A percentile compares a stretch with the other conserved stretches of the same genome.
Conservation (phyloP, 2,113 vertebrate genomes). For the Uropsilus gracilis region DNA sequence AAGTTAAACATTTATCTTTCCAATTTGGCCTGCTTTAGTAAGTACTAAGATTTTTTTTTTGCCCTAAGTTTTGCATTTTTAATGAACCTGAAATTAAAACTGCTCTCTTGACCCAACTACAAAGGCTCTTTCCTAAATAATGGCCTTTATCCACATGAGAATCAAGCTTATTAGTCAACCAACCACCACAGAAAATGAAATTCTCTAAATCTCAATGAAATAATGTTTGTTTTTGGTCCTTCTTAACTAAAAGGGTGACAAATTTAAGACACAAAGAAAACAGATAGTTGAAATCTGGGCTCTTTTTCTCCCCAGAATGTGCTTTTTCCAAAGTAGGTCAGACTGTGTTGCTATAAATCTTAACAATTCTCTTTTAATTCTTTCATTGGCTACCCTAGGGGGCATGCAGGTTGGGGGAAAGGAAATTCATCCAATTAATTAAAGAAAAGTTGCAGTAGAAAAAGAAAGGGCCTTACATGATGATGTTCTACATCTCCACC, state of each 20-base stretch:
- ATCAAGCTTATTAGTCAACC: conserved; percentile 50
- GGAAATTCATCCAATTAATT: conserved; percentile 51
- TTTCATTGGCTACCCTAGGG: conserved; percentile 20
- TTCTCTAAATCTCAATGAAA: conserved; percentile 46
- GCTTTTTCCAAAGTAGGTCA: conserved; percentile 75
- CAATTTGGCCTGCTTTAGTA: conserved; percentile 23
- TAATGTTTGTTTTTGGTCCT: conserved; percentile 51
- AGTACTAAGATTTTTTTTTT: conserved; percentile 63
- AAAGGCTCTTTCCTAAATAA: conserved; percentile 43
- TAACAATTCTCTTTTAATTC: conserved; percentile 71
- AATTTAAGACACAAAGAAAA: conserved; percentile 70
- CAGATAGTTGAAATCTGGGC: conserved; percentile 60
- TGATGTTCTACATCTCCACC: neutral
- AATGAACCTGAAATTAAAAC: conserved; percentile 60
- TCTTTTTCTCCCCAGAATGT: conserved; percentile 55
- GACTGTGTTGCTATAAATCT: conserved; percentile 65
- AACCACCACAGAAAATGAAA: conserved; percentile 41
- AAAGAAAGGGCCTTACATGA: conserved; percentile 30
- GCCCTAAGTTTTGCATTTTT: conserved; percentile 3
- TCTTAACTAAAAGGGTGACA: conserved; percentile 36
- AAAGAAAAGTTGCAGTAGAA: conserved; percentile 47
- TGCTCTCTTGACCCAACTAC: conserved; percentile 6
- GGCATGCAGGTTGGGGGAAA: neutral
- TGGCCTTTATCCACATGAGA: neutral
- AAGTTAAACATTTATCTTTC: conserved; percentile 60